These are phyloP conservation scores for Molossus molossus DNA, from an alignment of 2,797 vertebrate species.

Conservation along the genomic window DNA sequence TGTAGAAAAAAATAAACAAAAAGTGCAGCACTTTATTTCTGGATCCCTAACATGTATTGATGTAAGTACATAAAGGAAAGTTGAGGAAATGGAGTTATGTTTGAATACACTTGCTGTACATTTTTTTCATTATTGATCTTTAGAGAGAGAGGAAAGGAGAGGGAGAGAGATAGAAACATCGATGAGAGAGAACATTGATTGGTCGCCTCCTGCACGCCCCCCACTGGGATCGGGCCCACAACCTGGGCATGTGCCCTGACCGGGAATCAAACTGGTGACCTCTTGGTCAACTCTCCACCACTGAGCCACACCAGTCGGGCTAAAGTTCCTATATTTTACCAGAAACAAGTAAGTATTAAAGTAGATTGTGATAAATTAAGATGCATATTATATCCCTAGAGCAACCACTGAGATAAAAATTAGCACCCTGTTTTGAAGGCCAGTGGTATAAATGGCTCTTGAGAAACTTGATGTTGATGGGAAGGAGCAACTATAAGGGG, in stretches of 20 bases:
- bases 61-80: neutral
- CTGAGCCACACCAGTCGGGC: too few relatives aligned
- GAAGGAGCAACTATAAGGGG: neutral
- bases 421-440: neutral
- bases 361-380: conserved; percentile 25
- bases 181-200: too few relatives aligned
- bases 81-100: conserved; percentile 6
- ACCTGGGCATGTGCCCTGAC: too few relatives aligned
- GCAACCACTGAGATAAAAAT: neutral
- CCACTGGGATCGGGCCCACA: too few relatives aligned
- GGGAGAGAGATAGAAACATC: too few relatives aligned
- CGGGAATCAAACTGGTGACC: too few relatives aligned
- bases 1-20: too few relatives aligned
- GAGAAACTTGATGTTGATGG: neutral
- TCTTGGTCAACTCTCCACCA: too few relatives aligned
- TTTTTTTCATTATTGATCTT: too few relatives aligned
- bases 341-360: neutral
- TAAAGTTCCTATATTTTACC: neutral
- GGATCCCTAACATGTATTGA: neutral
- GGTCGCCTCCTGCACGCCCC: too few relatives aligned
- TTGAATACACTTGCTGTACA: neutral
- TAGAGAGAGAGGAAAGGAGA: too few relatives aligned
- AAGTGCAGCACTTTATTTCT: neutral
- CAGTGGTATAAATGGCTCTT: neutral
- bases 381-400: neutral